Evolutionary conservation across 2,113 vertebrate species (phyloP).

Genomic region (Dermatemys mawii): DNA sequence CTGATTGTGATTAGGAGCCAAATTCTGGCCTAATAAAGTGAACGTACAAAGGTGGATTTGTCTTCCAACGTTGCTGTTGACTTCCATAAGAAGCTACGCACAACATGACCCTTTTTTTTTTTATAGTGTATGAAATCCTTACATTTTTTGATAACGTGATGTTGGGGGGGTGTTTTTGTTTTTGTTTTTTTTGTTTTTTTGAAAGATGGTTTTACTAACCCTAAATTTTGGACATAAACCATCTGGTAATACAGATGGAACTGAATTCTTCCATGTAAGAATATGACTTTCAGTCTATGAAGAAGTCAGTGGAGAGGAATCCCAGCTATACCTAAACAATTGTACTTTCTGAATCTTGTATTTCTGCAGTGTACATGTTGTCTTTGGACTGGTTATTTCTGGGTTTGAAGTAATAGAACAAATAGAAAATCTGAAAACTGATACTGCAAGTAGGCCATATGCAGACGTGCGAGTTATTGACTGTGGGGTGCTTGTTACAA

Average conservation of each 20-base stretch:
- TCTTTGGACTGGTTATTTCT: conserved; percentile 96
- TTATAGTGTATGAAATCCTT: not conserved
- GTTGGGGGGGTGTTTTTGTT: not conserved
- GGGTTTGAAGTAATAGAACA: conserved; percentile 97
- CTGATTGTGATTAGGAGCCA: not conserved
- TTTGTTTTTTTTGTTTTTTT: not conserved
- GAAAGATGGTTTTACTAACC: not conserved
- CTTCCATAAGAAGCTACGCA: not conserved
- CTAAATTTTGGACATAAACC: not conserved
- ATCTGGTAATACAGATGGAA: not conserved
- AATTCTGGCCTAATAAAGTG: not conserved
- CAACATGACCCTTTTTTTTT: not conserved
- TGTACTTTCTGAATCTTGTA: conserved; percentile 2
- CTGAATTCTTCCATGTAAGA: not conserved
- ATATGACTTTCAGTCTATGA: not conserved
- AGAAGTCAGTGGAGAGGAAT: accelerated
- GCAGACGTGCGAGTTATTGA: conserved; percentile 95
- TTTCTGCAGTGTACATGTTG: conserved; percentile 92
- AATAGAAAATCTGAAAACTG: conserved; percentile 96
- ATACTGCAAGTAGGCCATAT: conserved; percentile 94
- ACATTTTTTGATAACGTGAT: not conserved
- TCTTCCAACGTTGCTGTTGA: not conserved
- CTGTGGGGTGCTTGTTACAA: conserved; percentile 92
- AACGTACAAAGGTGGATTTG: not conserved
- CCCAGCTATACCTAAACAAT: not conserved